Conservation (phyloP, 2,113 vertebrate species). For the Epinephelus cyanopodus region DNA sequence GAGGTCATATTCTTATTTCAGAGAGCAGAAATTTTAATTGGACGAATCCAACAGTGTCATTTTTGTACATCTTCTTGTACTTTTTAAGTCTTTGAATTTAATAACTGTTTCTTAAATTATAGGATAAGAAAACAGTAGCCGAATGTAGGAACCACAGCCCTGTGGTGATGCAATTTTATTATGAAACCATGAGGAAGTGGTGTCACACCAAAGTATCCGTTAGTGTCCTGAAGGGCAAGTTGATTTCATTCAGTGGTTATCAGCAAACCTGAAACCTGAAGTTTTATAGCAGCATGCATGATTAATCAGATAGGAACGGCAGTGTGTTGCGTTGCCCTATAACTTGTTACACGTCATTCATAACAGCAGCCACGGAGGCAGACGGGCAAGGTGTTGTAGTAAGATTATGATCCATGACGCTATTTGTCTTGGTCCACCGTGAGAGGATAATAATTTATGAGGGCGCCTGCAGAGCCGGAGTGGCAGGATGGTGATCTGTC, state of each 20-base stretch:
- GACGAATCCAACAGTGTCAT: background rate
- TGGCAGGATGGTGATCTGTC: conserved; percentile 39
- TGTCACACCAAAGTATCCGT: background rate
- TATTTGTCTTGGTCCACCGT: conserved; percentile 2
- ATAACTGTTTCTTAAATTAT: background rate
- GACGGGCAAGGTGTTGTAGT: conserved; percentile 6
- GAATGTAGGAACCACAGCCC: background rate
- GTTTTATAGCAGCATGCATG: background rate
- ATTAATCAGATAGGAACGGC: background rate
- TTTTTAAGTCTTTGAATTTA: background rate
- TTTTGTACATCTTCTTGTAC: background rate
- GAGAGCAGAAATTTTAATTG: background rate
- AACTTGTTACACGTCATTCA: conserved; percentile 20
- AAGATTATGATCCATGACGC: conserved; percentile 38
- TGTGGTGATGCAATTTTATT: background rate
- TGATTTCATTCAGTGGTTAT: background rate
- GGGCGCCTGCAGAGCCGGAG: background rate
- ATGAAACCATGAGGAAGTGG: background rate
- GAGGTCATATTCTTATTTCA: background rate
- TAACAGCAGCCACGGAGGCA: background rate
- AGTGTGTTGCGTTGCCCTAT: background rate
- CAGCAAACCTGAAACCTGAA: background rate
- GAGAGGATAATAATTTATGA: conserved; percentile 16
- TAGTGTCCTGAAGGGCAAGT: background rate
- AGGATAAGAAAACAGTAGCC: background rate